phyloP scores from a whole-genome alignment of 2,797 vertebrate genomes.

The Streptopelia turtur region DNA sequence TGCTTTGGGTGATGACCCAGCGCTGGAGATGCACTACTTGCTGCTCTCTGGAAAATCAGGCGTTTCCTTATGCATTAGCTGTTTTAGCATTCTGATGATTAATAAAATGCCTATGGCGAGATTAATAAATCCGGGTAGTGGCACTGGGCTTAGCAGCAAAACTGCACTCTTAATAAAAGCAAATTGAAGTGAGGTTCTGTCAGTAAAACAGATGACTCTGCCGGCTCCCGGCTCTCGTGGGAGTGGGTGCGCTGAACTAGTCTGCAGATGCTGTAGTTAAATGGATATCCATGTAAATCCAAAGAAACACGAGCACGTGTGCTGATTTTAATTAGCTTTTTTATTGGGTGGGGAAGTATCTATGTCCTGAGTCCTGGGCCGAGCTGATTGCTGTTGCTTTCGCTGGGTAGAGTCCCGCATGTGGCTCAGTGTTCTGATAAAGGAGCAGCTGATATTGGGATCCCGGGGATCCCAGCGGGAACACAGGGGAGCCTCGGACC shows the following conservation, averaged over 20 bases:
- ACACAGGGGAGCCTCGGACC: neutral
- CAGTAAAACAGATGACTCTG: neutral
- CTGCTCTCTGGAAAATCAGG: neutral
- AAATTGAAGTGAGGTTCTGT: neutral
- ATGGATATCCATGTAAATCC: neutral
- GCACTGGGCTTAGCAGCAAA: neutral
- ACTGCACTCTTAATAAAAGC: neutral
- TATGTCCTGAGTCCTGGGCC: neutral
- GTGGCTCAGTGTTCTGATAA: neutral
- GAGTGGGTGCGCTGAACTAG: fast-evolving
- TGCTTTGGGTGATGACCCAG: fast-evolving
- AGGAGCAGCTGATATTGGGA: neutral
- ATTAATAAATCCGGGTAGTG: neutral
- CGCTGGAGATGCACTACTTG: neutral
- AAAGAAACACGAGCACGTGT: neutral
- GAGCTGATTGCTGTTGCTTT: neutral
- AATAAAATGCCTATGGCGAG: neutral
- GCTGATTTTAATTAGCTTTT: neutral
- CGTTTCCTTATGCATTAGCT: neutral
- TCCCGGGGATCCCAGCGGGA: neutral
- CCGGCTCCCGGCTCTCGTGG: neutral
- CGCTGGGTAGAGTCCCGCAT: neutral
- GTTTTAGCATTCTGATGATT: neutral
- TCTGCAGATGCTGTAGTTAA: neutral
- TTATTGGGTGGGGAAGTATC: neutral